Base-by-base conservation (phyloP, 2,888 invertebrate genomes). In the Drosophila nr. perissopoda region DNA sequence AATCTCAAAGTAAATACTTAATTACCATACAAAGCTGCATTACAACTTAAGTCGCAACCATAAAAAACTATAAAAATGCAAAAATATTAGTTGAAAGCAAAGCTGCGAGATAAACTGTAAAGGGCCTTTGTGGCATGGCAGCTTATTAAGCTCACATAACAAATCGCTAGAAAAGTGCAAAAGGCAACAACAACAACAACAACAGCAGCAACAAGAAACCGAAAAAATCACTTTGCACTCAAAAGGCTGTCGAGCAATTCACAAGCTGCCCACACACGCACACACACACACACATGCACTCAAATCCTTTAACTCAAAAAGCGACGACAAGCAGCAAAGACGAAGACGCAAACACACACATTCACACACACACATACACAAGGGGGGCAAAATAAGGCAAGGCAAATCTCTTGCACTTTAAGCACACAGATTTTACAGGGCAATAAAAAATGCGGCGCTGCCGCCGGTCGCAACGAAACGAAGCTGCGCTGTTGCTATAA, bases 171-270 rank as follows among this genome's bases (percentile, higher is more conserved):
- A 73, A 70, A 74, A 78, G 66, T 72, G 79, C 71, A 77, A 83
- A 71, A 79, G 61, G 56, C 75, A 83, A 56, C 75, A 83, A 77
- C 82, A 67, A 31, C 53, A 45, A 21, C 75, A 66, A 61, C 45
- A 21, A 45, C 45, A 42, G 21, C 45, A 42, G 21, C 45, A 45
- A 29, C 54, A 27, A 54, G 31, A 10, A 33, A 53, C 16, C 8
- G 36, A 56, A 27, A 38, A 78, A 84, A 84, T 84, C 87, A 78
- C 76, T 73, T 71, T 87, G 84, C 80, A 82, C 84, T 84, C 87
- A 78, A 87, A 83, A 72, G 71, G 66, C 69, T 73, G 80, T 78
- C 66, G 77, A 76, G 71, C 79, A 69, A 73, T 76, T 79, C 57
- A 72, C 48, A 70, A 60, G 56, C 56, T 49, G 56, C 29, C 51